Evolutionary conservation across 2,797 vertebrate genomes (phyloP), one percentile per base, ranked within the genome.

Genomic region (Myoxocephalus aenaeus): DNA sequence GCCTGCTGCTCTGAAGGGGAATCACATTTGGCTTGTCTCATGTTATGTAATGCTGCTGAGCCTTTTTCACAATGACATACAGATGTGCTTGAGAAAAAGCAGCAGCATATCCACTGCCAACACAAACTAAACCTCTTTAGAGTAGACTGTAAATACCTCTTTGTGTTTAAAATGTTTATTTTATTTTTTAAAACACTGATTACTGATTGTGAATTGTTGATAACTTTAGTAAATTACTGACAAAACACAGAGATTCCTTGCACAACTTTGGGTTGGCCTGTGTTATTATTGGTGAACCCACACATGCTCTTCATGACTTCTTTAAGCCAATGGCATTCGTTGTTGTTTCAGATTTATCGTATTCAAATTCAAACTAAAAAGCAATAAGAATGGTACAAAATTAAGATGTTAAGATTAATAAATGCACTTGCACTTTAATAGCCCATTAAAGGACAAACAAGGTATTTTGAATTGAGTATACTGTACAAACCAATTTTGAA

Each of bases 51-150:
- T 42, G 61, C 29, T 66, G 66, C 32, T 51, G n/a, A 38, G 64
- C 38, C 50, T 40, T 75, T 59, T 42, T 72, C 29, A 66, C 22
- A 69, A 2, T 32, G n/a, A 48, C 13, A 54, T 13, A 50, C 7
- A 51, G 34, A 72, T 50, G 56, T 54, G 20, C 51, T 46, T 25
- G 3, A 36, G 18, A 57, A 57, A 56, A 73, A 63, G 12, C 48
- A 75, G 17, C 29, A 27, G 14, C 7, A 11, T 40, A 22, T 78
- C 36, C 48, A 15, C 25, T 2, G 15, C 17, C 18, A 5, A 10
- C 14, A 32, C 7, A 54, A 27, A 32, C 13, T 22, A 22, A 44
- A 40, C 22, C 61, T 73, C 14, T 32, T 25, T 44, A 25, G 38
- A 46, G 38, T 7, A 14, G 20, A 34, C 32, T 8, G 27, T 10